These are phyloP conservation scores for Cephonodes hylas DNA, from an alignment of 2,888 invertebrate species.

Conservation along the genomic window DNA sequence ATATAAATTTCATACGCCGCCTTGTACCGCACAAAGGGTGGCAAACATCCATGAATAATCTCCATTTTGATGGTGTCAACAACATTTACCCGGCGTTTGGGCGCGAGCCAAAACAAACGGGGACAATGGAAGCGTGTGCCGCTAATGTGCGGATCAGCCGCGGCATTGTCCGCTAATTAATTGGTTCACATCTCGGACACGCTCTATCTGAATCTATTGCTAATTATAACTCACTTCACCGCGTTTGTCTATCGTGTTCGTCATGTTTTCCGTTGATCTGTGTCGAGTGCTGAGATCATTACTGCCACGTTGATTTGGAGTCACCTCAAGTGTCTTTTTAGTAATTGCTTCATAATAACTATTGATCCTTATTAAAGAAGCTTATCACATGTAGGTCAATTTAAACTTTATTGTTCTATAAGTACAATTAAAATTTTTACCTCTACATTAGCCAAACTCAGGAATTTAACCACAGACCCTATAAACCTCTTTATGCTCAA, in stretches of 20 bases:
- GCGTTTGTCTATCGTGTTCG: background rate
- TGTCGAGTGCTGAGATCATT: background rate
- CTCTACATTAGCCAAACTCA: too few species aligned
- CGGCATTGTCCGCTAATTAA: slow-evolving; percentile 59
- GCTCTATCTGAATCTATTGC: slow-evolving; percentile 3
- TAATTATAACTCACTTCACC: background rate
- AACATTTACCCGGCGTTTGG: slow-evolving; percentile 60
- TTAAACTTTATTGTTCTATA: too few species aligned
- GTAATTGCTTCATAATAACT: too few species aligned
- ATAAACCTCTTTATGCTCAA: too few species aligned
- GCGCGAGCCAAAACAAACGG: slow-evolving; percentile 69
- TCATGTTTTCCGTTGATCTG: background rate
- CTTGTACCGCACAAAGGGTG: slow-evolving; percentile 65
- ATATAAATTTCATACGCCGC: slow-evolving; percentile 77
- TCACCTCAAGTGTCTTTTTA: too few species aligned
- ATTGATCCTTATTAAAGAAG: too few species aligned
- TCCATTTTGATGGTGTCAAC: slow-evolving; percentile 77
- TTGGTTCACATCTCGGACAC: slow-evolving; percentile 41
- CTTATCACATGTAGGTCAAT: too few species aligned
- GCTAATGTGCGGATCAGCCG: slow-evolving; percentile 61
- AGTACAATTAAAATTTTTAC: too few species aligned
- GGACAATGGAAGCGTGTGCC: slow-evolving; percentile 61
- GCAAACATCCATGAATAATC: slow-evolving; percentile 78
- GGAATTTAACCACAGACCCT: too few species aligned
- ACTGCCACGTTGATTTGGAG: too few species aligned